phyloP scores from a whole-genome alignment of 2,888 invertebrate genomes.

The Drosophila ustulata region DNA sequence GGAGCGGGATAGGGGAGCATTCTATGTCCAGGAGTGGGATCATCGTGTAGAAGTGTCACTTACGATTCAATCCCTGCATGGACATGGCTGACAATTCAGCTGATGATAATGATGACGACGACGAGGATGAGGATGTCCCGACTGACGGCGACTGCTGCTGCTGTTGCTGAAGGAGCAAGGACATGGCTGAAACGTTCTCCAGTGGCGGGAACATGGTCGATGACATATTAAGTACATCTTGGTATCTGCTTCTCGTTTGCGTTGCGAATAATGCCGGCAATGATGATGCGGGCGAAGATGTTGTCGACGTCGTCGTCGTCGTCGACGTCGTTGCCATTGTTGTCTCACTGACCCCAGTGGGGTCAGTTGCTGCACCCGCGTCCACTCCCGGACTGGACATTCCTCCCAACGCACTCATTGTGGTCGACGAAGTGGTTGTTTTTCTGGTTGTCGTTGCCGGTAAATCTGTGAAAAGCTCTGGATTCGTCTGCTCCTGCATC shows the following conservation, averaged over 20 bases:
- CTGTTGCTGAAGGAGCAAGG: constrained; percentile 53
- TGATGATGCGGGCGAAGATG: constrained; percentile 75
- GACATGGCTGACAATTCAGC: constrained; percentile 77
- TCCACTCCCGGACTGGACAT: constrained; percentile 22
- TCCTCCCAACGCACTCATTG: constrained; percentile 55
- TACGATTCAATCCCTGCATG: constrained; percentile 84
- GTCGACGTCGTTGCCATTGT: constrained; percentile 26
- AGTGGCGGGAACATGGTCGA: constrained; percentile 83
- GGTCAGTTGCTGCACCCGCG: constrained; percentile 17
- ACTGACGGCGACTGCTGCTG: constrained; percentile 6
- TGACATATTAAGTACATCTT: constrained; percentile 84
- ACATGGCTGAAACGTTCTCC: constrained; percentile 64
- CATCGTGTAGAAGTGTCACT: constrained; percentile 71
- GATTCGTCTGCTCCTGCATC: constrained; percentile 85
- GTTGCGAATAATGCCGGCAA: constrained; percentile 72
- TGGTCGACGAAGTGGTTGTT: constrained; percentile 49
- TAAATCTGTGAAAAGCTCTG: constrained; percentile 71
- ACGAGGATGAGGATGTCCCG: constrained; percentile 11
- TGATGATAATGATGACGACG: constrained; percentile 61
- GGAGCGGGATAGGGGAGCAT: neutral
- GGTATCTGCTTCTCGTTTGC: constrained; percentile 80
- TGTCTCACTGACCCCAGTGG: constrained; percentile 1
- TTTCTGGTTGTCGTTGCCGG: constrained; percentile 67
- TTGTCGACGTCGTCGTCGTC: constrained; percentile 65
- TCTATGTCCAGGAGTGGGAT: constrained; percentile 25